phyloP scores from a whole-genome alignment of 2,797 vertebrate species.

The Phoeniculus purpureus region DNA sequence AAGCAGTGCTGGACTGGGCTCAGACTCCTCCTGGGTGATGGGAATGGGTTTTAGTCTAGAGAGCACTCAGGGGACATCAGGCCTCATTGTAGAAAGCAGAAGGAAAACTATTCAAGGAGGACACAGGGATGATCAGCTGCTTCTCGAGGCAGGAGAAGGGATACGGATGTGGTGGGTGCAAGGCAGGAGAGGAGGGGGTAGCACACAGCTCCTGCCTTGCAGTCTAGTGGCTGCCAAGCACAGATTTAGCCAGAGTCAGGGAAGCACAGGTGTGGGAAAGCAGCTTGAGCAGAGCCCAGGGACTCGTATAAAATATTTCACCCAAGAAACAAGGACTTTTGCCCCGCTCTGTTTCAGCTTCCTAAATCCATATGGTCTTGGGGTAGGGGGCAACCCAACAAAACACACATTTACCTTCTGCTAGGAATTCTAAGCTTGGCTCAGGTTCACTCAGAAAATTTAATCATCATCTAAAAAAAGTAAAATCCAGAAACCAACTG shows the following conservation, averaged over 20 bases:
- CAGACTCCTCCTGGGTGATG: fast-evolving
- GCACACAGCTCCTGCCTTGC: not conserved
- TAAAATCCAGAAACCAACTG: not conserved
- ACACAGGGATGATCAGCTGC: fast-evolving
- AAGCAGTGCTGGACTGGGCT: not conserved
- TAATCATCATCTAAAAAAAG: not conserved
- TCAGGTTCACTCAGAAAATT: not conserved
- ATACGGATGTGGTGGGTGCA: fast-evolving
- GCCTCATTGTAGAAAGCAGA: not conserved
- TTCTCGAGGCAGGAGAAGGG: fast-evolving
- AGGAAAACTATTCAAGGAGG: not conserved
- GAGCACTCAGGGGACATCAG: fast-evolving
- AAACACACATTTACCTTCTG: not conserved
- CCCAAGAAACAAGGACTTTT: not conserved
- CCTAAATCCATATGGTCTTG: not conserved
- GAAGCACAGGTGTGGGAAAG: not conserved
- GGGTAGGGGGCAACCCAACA: not conserved
- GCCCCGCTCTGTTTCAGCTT: not conserved
- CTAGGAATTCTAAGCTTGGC: conserved; percentile 11
- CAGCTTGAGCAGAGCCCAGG: not conserved
- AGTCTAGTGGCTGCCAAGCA: fast-evolving
- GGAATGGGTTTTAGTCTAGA: not conserved
- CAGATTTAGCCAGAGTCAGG: not conserved
- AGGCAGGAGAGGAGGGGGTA: not conserved
- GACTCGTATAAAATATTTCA: not conserved